Evolutionary conservation across 2,888 invertebrate genomes (phyloP), one percentile per base, ranked within the genome.

Genomic region (Papilio elwesi): DNA sequence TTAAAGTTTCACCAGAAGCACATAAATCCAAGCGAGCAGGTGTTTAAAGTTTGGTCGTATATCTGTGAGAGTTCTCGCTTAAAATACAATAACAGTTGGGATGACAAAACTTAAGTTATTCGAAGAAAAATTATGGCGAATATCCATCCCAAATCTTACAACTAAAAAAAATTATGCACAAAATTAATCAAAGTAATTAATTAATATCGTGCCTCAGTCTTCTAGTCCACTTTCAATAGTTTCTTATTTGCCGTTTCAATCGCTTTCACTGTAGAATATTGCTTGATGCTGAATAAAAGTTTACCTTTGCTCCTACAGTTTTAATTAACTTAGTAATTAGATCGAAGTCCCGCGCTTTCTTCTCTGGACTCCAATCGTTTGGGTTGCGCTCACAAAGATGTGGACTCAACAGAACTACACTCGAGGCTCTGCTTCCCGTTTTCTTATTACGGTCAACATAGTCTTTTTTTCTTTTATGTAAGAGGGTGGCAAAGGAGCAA

Each of bases 281-380:
- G n/a, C n/a, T 59, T 59, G 59, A 59, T 9, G 38, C 43, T 10
- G 10, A 43, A 12, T 43, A 38, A 43, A 43, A 59, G 38, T 59
- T 59, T 59, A 59, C 43, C 38, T 59, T 59, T 43, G 7, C 38
- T 59, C 38, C n/a, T 59, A n/a, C 9, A 43, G 43, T 59, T 59
- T 59, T 59, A 59, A 59, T 59, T 59, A 57, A 38, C 10, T 57
- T 38, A 57, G 57, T 59, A 43, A 59, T 59, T 43, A 43, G 59
- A 59, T 43, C n/a, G 59, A 43, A 59, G 59, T 43, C 43, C 43
- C 43, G 7, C 59, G 36, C 55, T 55, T 12, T n/a, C 59, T 36
- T 59, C 59, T 9, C 12, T n/a, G 59, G 38, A 59, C 59, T 13
- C 57, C 0, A 7, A 10, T 15, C 38, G 59, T n/a, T 43, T 1